Conservation (phyloP, 2,888 invertebrate genomes). For the Cheilosia impressa region DNA sequence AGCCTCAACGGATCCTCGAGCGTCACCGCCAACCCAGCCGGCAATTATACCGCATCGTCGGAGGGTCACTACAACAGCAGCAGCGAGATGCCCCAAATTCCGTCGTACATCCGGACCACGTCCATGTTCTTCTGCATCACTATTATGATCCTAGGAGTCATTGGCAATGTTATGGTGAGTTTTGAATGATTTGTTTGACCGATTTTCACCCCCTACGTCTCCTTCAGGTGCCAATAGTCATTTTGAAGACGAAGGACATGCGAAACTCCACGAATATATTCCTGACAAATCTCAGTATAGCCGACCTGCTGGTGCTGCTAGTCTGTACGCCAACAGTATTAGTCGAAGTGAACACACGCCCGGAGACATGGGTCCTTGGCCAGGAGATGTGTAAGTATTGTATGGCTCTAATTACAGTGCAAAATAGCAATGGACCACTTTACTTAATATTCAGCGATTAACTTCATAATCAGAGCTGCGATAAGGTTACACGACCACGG, state of each 20-base stretch:
- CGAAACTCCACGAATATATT: constrained; percentile 97
- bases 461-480: constrained; percentile 50
- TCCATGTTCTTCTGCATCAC: constrained; percentile 95
- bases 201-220: neutral
- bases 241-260: constrained; percentile 96
- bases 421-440: constrained; percentile 35
- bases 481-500: constrained; percentile 40
- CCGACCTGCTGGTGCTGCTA: constrained; percentile 94
- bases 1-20: constrained; percentile 76
- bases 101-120: constrained; percentile 93
- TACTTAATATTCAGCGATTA: constrained; percentile 54
- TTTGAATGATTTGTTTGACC: neutral
- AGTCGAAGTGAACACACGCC: constrained; percentile 96
- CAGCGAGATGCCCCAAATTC: constrained; percentile 86
- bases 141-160: constrained; percentile 94
- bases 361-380: constrained; percentile 96
- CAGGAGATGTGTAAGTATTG: constrained; percentile 95
- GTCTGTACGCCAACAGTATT: constrained; percentile 97
- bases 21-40: constrained; percentile 46
- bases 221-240: constrained; percentile 90
- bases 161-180: constrained; percentile 94
- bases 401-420: constrained; percentile 5
- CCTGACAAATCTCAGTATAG: constrained; percentile 95
- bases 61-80: constrained; percentile 59
- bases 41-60: constrained; percentile 55